phyloP scores from a whole-genome alignment of 2,797 vertebrate genomes.

The Aulostomus chinensis region DNA sequence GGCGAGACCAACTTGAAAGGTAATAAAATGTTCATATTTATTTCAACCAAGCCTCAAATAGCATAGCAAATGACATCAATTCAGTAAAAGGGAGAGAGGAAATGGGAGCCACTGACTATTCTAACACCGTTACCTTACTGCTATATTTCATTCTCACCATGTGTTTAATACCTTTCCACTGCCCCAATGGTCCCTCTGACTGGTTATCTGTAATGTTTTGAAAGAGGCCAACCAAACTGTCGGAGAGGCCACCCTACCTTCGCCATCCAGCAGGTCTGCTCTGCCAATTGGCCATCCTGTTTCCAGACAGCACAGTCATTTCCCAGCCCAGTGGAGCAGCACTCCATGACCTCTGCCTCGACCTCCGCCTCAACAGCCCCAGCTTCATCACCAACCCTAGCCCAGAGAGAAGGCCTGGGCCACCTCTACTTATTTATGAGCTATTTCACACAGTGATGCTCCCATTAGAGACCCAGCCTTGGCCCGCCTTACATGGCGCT shows the following conservation, averaged over 20 bases:
- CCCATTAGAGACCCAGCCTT: slow-evolving; percentile 73
- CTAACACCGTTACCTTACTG: slow-evolving; percentile 28
- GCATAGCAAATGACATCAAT: slow-evolving; percentile 16
- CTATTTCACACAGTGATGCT: slow-evolving; percentile 79
- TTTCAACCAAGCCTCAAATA: slow-evolving; percentile 25
- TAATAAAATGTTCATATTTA: slow-evolving; percentile 28
- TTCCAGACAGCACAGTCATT: slow-evolving; percentile 78
- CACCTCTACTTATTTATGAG: slow-evolving; percentile 79
- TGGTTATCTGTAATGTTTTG: slow-evolving; percentile 62
- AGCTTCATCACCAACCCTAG: slow-evolving; percentile 53
- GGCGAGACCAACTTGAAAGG: slow-evolving; percentile 12
- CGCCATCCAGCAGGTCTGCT: slow-evolving; percentile 39
- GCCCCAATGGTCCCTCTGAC: slow-evolving; percentile 35
- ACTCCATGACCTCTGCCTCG: slow-evolving; percentile 75
- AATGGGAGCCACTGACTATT: slow-evolving; percentile 35
- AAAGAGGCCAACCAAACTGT: slow-evolving; percentile 62
- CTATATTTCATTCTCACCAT: slow-evolving; percentile 47
- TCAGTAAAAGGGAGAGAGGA: slow-evolving; percentile 19
- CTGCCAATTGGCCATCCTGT: slow-evolving; percentile 72
- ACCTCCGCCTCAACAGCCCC: slow-evolving; percentile 65
- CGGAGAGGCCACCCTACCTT: slow-evolving; percentile 58
- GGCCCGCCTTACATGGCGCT: slow-evolving; percentile 56
- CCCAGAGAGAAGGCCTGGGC: slow-evolving; percentile 54
- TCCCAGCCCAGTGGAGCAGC: slow-evolving; percentile 80
- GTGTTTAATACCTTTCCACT: slow-evolving; percentile 52